Conservation (phyloP, 1,140 invertebrate species). For the Drosophila persimilis region DNA sequence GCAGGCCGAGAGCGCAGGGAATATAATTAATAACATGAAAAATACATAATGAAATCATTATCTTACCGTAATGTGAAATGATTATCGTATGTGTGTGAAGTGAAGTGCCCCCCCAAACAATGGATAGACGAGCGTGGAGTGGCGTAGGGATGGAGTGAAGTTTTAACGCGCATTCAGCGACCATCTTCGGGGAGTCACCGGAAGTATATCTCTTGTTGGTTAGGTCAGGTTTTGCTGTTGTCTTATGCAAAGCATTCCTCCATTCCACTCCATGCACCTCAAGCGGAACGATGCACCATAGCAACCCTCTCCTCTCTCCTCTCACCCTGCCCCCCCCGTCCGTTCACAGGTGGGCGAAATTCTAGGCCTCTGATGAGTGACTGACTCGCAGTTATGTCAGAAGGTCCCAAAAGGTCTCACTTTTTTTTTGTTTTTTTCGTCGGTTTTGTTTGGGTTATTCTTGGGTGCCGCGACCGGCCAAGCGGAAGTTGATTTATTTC, state of each 20-base stretch:
- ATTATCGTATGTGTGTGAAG: slow-evolving; percentile 77
- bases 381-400: slow-evolving; percentile 74
- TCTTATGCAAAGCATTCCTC: slow-evolving; percentile 66
- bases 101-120: slow-evolving; percentile 49
- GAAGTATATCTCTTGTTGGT: slow-evolving; percentile 26
- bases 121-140: slow-evolving; percentile 19
- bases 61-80: slow-evolving; percentile 79
- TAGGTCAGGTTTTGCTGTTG: slow-evolving; percentile 60
- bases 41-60: slow-evolving; percentile 81
- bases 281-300: slow-evolving; percentile 70
- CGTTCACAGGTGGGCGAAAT: slow-evolving; percentile 27
- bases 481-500: slow-evolving; percentile 80
- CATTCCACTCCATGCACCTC: slow-evolving; percentile 35
- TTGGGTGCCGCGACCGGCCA: slow-evolving; percentile 33
- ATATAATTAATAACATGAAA: slow-evolving; percentile 80
- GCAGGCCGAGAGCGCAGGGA: slow-evolving; percentile 7
- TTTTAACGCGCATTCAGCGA: slow-evolving; percentile 34
- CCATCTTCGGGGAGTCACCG: slow-evolving; percentile 20
- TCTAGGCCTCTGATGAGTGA: slow-evolving; percentile 59
- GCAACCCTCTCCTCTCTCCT: background rate
- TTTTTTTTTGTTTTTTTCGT: slow-evolving; percentile 1
- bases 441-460: slow-evolving; percentile 28
- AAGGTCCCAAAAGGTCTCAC: slow-evolving; percentile 4
- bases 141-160: slow-evolving; percentile 7
- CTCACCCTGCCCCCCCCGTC: background rate